Evolutionary conservation across 2,113 vertebrate species (phyloP), one percentile per base, ranked within the genome.

Genomic region (Regulus satrapa): DNA sequence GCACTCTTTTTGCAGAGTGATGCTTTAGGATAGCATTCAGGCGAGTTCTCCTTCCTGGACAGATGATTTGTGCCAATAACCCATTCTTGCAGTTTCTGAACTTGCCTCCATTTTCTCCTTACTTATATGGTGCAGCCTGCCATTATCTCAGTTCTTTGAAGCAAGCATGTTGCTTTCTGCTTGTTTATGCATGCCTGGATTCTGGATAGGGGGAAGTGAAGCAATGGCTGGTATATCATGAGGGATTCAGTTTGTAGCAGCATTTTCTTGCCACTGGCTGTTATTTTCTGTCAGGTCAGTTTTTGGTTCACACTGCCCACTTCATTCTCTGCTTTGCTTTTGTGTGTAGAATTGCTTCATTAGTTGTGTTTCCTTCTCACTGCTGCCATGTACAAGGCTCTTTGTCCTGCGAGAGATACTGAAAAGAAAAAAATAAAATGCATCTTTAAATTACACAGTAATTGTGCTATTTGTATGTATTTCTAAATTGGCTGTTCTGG

Each of bases 381-480:
- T 51, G 24, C 28, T 81, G 49, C 36, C 5, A 2, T 6, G 12
- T 73, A 14, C 0, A 1, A 69, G 24, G 32, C 16, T 48, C 3
- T 38, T 69, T 76, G 38, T 61, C 46, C 51, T 46, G 29, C 41
- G 38, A 80, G 48, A 38, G 26, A 11, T 31, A 58, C 18, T 72
- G 20, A 25, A 63, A 76, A 32, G 25, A 9, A 59, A 72, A 93
- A 59, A 74, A 48, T 4, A 4, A 4, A 32, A 64, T 5, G 4
- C 43, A 18, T 31, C 11, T 83, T 76, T n/a, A 56, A 86, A 76
- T 56, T 19, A 55, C 5, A 13, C 24, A 19, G 24, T 43, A 11
- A 16, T 36, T 61, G 14, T 48, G 64, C 10, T 61, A 3, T 71
- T 81, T 67, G 24, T 74, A 63, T 67, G 24, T 74, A 63, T 89